phyloP scores from a whole-genome alignment of 92 coral and sea anemone genomes.

The Epizoanthus scotinus region DNA sequence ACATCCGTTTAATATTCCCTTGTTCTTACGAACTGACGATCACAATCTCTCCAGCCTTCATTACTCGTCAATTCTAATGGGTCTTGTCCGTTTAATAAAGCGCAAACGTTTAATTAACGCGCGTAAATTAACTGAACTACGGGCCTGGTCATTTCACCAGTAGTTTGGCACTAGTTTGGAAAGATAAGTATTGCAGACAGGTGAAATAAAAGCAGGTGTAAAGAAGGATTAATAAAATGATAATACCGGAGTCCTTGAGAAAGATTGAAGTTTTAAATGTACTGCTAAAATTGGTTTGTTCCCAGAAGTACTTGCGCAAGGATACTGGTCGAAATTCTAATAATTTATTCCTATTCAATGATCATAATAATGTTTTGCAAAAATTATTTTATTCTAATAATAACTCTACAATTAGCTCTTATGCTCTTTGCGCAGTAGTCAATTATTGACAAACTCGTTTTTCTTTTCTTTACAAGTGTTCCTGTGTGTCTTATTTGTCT shows the following conservation, averaged over 20 bases:
- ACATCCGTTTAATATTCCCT: slow-evolving; percentile 43
- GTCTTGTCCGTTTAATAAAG: slow-evolving; percentile 39
- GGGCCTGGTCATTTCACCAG: slow-evolving; percentile 31
- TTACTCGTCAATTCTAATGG: slow-evolving; percentile 42
- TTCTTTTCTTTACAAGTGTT: too few relatives aligned
- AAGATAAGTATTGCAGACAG: slow-evolving; percentile 27
- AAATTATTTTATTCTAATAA: too few relatives aligned
- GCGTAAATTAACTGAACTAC: slow-evolving; percentile 39
- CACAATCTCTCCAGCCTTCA: slow-evolving; percentile 35
- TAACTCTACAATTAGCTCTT: too few relatives aligned
- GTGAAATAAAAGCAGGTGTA: slow-evolving; percentile 25
- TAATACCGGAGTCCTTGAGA: neutral
- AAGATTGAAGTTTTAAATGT: neutral
- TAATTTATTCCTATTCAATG: too few relatives aligned
- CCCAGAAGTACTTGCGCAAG: slow-evolving; percentile 11
- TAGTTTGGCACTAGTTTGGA: neutral
- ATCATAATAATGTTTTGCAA: neutral
- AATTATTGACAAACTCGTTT: too few relatives aligned
- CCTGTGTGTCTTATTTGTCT: too few relatives aligned
- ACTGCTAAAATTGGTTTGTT: neutral
- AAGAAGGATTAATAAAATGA: neutral
- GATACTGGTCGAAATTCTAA: too few relatives aligned
- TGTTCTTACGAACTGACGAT: slow-evolving; percentile 29
- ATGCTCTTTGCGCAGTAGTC: too few relatives aligned
- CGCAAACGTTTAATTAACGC: slow-evolving; percentile 39